Base-by-base conservation (phyloP, 2,797 vertebrate species). In the Sebastes variabilis region DNA sequence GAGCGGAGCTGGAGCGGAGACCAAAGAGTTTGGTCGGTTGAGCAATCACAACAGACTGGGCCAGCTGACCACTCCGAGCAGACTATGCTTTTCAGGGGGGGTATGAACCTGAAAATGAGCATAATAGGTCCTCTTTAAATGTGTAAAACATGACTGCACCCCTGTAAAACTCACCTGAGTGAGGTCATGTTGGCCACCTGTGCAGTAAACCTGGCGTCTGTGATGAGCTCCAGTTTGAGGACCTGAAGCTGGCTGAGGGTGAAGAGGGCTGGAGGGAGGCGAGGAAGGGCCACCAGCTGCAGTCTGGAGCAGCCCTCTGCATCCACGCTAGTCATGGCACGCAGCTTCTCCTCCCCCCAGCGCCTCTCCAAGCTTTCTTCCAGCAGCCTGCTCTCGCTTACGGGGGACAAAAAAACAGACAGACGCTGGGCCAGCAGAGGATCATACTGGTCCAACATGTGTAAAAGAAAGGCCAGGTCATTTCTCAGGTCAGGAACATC, bases 401-500 rank as follows among this genome's bases (percentile, higher is more conserved):
- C 94, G 0, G 96, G 96, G 0, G 96, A 97, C 87, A 97, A 84
- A 71, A 97, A 97, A 16, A 96, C 95, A 0, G 96, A 95, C 30
- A 97, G 93, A 2, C 96, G 93, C 85, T 94, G 95, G 66, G 94
- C 95, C 88, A 96, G 93, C 61, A 97, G 73, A 2, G 94, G 94
- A 87, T 97, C 95, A 1, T 96, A 97, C 89, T 95, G 95, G 87
- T 97, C 96, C 0, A 95, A 89, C 96, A 97, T 96, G 90, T 97
- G 96, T 34, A 97, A 77, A 42, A 97, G 94, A 59, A 97, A 97
- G 69, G 96, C 96, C 87, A 97, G 94, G 90, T 97, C 97, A 3
- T 97, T 96, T 14, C 90, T 92, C 16, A 96, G 92, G 68, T 96
- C 95, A 1, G 96, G 96, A 2, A 96, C 92, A 8, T 96, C 95